Base-by-base conservation (phyloP, 2,113 vertebrate species). In the Oxyura jamaicensis region DNA sequence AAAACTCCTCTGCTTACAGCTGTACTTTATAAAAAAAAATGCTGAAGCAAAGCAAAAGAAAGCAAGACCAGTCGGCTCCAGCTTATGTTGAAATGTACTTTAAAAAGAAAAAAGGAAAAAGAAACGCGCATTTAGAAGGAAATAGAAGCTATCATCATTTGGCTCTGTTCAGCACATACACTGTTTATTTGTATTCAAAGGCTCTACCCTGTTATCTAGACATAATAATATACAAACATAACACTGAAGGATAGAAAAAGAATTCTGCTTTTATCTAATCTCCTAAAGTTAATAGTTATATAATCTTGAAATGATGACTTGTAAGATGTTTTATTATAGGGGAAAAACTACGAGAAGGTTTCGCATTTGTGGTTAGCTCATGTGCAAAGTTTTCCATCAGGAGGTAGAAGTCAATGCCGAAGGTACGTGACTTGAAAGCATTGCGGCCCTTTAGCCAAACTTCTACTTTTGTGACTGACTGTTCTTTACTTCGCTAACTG, bases 21-120 rank as follows among this genome's bases (percentile, higher is more conserved):
- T 96, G 95, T 82, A 88, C 88, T 95, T 95, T 94, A 96, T 96
- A 96, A 96, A 96, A 96, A 96, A 95, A 95, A 88, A 79, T 69
- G 95, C 96, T 93, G 91, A 97, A 95, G 93, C 63, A 85, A 86
- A 95, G 93, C 77, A 95, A 96, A 96, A 96, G 86, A 76, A 95
- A 93, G 88, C 91, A 96, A 91, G 95, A 92, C 92, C 55, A 22
- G 71, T 39, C 89, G 93, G 88, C 92, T 96, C 93, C 88, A 92
- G 93, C 77, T 93, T 78, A 86, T 78, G 76, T 39, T 76, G 77
- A 96, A 96, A 94, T 90, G 62, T 66, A 73, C 58, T 90, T 72
- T 4, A 7, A 35, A 46, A 48, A 81, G 48, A 46, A 50, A n/a
- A 66, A 31, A 10, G 11, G 13, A 14, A 44, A 46, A 83, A 87